These are phyloP conservation scores for Platorchestia sp. DNA, from an alignment of 1,140 invertebrate species.

Conservation along the genomic window DNA sequence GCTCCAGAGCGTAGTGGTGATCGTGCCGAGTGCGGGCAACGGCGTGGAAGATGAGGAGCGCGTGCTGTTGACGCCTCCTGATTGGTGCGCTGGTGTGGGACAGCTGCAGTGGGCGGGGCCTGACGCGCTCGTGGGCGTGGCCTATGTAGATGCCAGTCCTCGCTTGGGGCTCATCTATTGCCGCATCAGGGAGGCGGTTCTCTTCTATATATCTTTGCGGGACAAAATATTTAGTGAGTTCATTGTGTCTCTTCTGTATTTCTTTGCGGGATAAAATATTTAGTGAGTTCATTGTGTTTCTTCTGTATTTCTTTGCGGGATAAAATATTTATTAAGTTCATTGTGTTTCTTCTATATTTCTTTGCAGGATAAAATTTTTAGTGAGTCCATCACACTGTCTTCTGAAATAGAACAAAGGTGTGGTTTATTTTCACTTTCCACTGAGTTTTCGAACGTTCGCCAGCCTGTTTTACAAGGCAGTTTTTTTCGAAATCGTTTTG, in stretches of 20 bases:
- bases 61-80: slow-evolving; percentile 1
- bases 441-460: too few species aligned
- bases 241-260: neutral
- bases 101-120: slow-evolving; percentile 51
- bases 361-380: neutral
- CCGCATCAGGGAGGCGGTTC: slow-evolving; percentile 30
- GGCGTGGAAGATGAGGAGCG: neutral
- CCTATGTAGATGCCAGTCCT: slow-evolving; percentile 40
- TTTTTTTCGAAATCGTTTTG: too few species aligned
- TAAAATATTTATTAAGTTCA: neutral
- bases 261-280: neutral
- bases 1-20: slow-evolving; percentile 20
- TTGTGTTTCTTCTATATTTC: neutral
- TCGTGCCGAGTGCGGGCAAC: neutral
- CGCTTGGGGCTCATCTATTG: slow-evolving; percentile 36
- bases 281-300: neutral
- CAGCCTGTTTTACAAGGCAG: too few species aligned
- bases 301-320: neutral
- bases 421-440: too few species aligned
- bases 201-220: neutral
- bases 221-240: neutral
- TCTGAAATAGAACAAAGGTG: neutral
- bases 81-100: neutral
- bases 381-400: neutral
- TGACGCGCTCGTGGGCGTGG: slow-evolving; percentile 22